Conservation (phyloP, 2,113 vertebrate species). For the Phrynocephalus versicolor region DNA sequence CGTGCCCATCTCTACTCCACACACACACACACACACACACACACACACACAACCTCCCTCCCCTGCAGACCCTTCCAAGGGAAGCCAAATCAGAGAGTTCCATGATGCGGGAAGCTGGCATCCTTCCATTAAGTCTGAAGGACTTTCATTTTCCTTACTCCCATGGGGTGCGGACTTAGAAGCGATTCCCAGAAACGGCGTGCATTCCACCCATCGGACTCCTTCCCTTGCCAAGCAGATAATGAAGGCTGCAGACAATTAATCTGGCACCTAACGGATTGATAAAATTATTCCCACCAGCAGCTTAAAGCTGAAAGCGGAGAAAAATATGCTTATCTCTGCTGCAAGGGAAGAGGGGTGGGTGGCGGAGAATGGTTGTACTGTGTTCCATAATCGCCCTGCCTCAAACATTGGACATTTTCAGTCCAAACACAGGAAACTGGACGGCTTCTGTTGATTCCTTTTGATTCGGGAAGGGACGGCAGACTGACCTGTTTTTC, state of each 20-base stretch:
- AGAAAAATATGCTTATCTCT: too few relatives aligned
- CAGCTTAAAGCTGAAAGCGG: too few relatives aligned
- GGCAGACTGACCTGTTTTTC: slow-evolving; percentile 1
- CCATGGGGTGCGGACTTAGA: not conserved
- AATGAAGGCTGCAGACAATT: not conserved
- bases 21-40: too few relatives aligned
- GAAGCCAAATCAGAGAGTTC: not conserved
- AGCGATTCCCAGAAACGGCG: not conserved
- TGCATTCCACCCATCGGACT: not conserved
- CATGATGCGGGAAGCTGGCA: not conserved
- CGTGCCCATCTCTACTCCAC: too few relatives aligned
- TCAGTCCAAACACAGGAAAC: too few relatives aligned
- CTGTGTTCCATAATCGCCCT: too few relatives aligned
- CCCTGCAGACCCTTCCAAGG: too few relatives aligned
- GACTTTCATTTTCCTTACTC: not conserved
- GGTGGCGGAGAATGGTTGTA: not conserved
- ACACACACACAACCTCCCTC: too few relatives aligned
- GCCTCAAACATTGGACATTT: too few relatives aligned
- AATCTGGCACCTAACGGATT: not conserved
- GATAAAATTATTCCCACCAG: not conserved
- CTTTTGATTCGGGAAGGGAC: too few relatives aligned
- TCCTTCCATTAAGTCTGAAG: not conserved
- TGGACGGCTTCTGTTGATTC: too few relatives aligned
- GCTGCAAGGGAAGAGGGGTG: too few relatives aligned
- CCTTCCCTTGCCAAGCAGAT: not conserved